Percentiles rank a stretch among this genome's conserved stretches.
These are phyloP conservation scores for Xyrichtys novacula DNA, from an alignment of 2,797 vertebrate species.

Conservation along the genomic window DNA sequence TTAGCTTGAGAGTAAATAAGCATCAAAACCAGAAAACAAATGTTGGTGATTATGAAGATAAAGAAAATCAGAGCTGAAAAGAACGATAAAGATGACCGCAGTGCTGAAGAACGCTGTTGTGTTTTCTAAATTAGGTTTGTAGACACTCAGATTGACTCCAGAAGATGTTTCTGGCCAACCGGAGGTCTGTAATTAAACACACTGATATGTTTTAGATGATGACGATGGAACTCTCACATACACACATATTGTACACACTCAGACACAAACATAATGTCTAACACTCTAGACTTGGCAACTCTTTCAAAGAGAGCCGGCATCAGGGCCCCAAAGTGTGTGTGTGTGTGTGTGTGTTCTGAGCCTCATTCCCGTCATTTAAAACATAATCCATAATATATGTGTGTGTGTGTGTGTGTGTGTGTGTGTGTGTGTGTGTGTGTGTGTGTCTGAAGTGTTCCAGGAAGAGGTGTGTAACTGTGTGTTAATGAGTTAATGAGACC, in stretches of 20 bases:
- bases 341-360: slow-evolving; percentile 54
- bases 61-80: slow-evolving; percentile 9
- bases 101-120: slow-evolving; percentile 29
- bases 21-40: slow-evolving; percentile 5
- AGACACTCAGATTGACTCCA: slow-evolving; percentile 61
- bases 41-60: slow-evolving; percentile 16
- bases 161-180: slow-evolving; percentile 62
- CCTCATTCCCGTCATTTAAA: slow-evolving; percentile 64
- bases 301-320: slow-evolving; percentile 68
- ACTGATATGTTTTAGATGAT: slow-evolving; percentile 71
- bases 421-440: slow-evolving; percentile 70
- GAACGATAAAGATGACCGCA: slow-evolving; percentile 25
- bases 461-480: slow-evolving; percentile 58
- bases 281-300: slow-evolving; percentile 68
- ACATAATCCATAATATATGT: slow-evolving; percentile 72
- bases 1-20: background rate
- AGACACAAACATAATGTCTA: slow-evolving; percentile 45
- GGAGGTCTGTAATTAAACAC: slow-evolving; percentile 67
- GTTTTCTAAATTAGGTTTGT: slow-evolving; percentile 55
- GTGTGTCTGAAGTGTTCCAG: slow-evolving; percentile 69
- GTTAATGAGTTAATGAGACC: slow-evolving; percentile 65
- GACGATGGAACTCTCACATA: slow-evolving; percentile 43
- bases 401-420: slow-evolving; percentile 71
- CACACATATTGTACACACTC: slow-evolving; percentile 27
- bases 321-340: slow-evolving; percentile 53